Conservation (phyloP, 1,140 invertebrate genomes). For the Danaus melanippus region DNA sequence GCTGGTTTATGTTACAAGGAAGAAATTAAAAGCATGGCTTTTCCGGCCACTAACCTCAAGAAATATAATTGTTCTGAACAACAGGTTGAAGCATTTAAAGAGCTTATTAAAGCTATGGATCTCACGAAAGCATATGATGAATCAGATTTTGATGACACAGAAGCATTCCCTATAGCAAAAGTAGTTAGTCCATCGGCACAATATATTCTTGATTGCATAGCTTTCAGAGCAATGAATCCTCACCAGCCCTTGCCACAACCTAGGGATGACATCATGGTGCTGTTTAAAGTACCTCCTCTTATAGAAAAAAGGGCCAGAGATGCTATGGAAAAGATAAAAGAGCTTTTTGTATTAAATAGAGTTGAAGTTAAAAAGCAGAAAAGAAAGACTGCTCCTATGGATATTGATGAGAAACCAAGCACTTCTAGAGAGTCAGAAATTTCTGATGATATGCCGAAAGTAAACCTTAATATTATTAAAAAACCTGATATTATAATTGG, state of each 20-base stretch:
- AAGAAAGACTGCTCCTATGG: slow-evolving; percentile 25
- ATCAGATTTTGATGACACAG: slow-evolving; percentile 51
- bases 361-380: slow-evolving; percentile 47
- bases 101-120: slow-evolving; percentile 65
- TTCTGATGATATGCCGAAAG: slow-evolving; percentile 28
- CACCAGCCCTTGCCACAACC: slow-evolving; percentile 53
- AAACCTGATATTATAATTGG: slow-evolving; percentile 39
- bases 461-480: slow-evolving; percentile 20
- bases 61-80: slow-evolving; percentile 47
- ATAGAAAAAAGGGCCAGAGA: slow-evolving; percentile 49
- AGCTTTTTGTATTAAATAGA: slow-evolving; percentile 50
- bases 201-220: slow-evolving; percentile 63
- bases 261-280: slow-evolving; percentile 58
- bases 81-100: slow-evolving; percentile 61
- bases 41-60: slow-evolving; percentile 54
- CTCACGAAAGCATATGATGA: slow-evolving; percentile 61
- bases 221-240: slow-evolving; percentile 60
- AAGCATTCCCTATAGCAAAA: slow-evolving; percentile 61
- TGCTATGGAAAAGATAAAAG: slow-evolving; percentile 51
- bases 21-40: slow-evolving; percentile 63
- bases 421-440: slow-evolving; percentile 13
- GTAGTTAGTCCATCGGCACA: slow-evolving; percentile 60
- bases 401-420: slow-evolving; percentile 16
- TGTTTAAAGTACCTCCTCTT: slow-evolving; percentile 57
- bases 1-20: slow-evolving; percentile 58